Evolutionary conservation across 2,797 vertebrate species (phyloP), one percentile per base, ranked within the genome.

Genomic region (Syndactyla subalaris): DNA sequence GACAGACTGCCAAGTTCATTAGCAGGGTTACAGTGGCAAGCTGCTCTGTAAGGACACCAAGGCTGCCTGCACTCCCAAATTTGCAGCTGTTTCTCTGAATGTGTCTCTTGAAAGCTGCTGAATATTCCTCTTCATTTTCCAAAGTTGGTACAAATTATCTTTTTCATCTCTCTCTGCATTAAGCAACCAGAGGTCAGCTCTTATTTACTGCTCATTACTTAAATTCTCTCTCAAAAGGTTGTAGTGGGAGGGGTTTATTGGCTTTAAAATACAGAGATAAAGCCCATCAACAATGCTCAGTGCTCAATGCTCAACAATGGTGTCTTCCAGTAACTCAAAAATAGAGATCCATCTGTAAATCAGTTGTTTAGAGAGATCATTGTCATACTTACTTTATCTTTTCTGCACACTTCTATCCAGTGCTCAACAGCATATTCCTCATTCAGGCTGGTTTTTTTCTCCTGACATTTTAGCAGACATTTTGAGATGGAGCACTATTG

Each of bases 1-100:
- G 65, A 63, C 32, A 88, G 36, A 71, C 57, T 83, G 68, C 43
- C 39, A 88, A 71, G 78, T 74, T 95, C 86, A 74, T 93, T 91
- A 94, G 46, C 72, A 74, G 55, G 39, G 88, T 48, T 73, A 74
- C 23, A 72, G 62, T 36, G n/a, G 78, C 75, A 91, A 91, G 68
- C 30, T 77, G 62, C 41, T 94, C 57, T 72, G 18, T 65, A 72
- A 77, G 62, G 85, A 57, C 61, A 72, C 32, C 58, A 83, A 83
- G 62, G 61, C 66, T 90, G 49, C 36, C 30, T 81, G 52, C 46
- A 34, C 51, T 83, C 49, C 21, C 24, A 48, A 74, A 54, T 91
- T 71, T 45, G 57, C 71, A 85, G 19, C 52, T 66, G 43, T 36
- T 79, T 91, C 65, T 76, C 27, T 30, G 58, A 17, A 68, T 59